Base-by-base conservation (phyloP, 2,113 vertebrate species). In the Peromyscus maniculatus region DNA sequence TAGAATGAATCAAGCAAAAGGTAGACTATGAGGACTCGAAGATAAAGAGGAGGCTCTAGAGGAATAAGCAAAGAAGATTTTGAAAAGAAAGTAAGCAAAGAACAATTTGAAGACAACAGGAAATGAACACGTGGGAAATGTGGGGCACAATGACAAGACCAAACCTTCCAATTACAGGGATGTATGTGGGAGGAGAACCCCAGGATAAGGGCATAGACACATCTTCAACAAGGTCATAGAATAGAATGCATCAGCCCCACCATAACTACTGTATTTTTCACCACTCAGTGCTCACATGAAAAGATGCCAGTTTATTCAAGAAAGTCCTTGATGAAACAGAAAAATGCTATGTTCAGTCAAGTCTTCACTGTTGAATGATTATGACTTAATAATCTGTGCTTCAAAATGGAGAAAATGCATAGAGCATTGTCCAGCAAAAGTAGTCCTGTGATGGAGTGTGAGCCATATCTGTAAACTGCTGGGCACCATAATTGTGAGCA, bases 341-440 rank as follows among this genome's bases (percentile, higher is more conserved):
- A 82, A 59, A n/a, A 22, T 59, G 36, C 39, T n/a, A 21, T 21
- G 17, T 59, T 59, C 33, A 59, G 55, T 33, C 31, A 62, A 19
- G 52, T 52, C 33, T 62, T 5, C 10, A 75, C 57, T 49, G 52
- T 16, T 67, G n/a, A 87, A 55, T 64, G 64, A 39, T 93, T 91
- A 55, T 64, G 64, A 39, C 91, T 91, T 84, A 93, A 87, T 82
- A 91, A 22, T 74, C 59, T 62, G 39, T 91, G 39, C 83, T 91
- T 94, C 88, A 95, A 93, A 88, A 67, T 52, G 39, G 71, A 75
- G 13, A 59, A 16, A 72, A 66, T 74, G 39, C 19, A 72, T 15
- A 67, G 71, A 83, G 3, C 52, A 7, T 62, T 66, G 22, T 67
- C 28, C 24, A 72, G 77, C 46, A 94, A 79, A 84, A 33, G 43